These are phyloP conservation scores for Iphiclides podalirius DNA, from an alignment of 2,888 invertebrate genomes.

Conservation along the genomic window DNA sequence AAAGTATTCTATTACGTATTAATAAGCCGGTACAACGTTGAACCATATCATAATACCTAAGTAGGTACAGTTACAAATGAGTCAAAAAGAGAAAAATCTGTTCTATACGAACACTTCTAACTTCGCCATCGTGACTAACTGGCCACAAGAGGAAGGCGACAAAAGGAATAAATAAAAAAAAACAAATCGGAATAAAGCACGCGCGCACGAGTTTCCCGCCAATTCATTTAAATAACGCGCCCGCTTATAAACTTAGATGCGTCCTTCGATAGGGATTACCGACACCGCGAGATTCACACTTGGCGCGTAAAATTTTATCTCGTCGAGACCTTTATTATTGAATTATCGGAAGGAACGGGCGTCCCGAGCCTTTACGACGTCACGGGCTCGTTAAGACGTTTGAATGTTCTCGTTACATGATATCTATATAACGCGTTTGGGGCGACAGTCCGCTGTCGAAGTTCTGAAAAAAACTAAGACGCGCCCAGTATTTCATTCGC, in stretches of 20 bases:
- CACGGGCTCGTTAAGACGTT: constrained; percentile 27
- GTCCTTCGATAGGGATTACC: background rate
- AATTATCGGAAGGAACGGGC: constrained; percentile 50
- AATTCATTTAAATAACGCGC: constrained; percentile 10
- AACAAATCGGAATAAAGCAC: constrained; percentile 62
- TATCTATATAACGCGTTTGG: constrained; percentile 1
- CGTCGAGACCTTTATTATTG: constrained; percentile 48
- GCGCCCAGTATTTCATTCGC: too few relatives aligned
- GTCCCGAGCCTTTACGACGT: constrained; percentile 43
- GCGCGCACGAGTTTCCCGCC: constrained; percentile 32
- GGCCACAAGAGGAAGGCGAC: too few relatives aligned
- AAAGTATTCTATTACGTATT: too few relatives aligned
- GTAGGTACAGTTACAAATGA: too few relatives aligned
- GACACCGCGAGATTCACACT: background rate
- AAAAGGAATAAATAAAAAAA: constrained; percentile 48
- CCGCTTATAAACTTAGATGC: constrained; percentile 12
- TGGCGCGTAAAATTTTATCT: constrained; percentile 30
- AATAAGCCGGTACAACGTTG: too few relatives aligned
- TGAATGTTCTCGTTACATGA: background rate
- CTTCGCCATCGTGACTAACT: too few relatives aligned
- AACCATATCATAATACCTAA: too few relatives aligned
- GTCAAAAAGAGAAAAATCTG: too few relatives aligned
- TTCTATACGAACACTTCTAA: too few relatives aligned
- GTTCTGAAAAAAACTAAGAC: too few relatives aligned
- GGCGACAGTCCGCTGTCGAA: background rate